A percentile compares a stretch with the other conserved stretches of the same genome.
Evolutionary conservation across 1,140 invertebrate species (phyloP).

Genomic region (Linepithema humile): DNA sequence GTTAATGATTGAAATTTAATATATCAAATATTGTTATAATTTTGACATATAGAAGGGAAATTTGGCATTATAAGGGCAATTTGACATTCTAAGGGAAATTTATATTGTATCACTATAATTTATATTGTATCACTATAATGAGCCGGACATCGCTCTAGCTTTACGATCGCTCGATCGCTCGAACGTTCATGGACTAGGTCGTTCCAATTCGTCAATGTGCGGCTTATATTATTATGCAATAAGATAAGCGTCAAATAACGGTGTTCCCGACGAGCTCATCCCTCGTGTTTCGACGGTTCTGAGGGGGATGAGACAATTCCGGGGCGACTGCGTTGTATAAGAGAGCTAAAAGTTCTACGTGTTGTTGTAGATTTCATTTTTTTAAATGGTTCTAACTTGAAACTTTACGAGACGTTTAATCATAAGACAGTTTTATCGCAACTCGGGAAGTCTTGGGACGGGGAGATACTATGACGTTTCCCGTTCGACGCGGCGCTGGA

Average conservation of each 20-base stretch:
- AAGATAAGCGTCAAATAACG: background rate
- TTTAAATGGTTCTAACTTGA: conserved; percentile 68
- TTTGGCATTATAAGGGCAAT: too few species aligned
- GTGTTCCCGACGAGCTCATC: background rate
- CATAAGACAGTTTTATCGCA: conserved; percentile 64
- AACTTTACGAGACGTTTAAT: conserved; percentile 63
- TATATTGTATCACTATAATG: too few species aligned
- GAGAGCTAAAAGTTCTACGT: conserved; percentile 65
- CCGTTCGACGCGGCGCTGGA: conserved; percentile 26
- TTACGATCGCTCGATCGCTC: conserved; percentile 55
- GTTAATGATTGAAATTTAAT: too few species aligned
- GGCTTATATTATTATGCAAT: conserved; percentile 36
- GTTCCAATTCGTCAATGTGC: conserved; percentile 35
- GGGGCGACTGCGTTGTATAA: conserved; percentile 19
- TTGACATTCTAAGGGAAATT: too few species aligned
- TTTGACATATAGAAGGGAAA: too few species aligned
- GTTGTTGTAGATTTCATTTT: conserved; percentile 70
- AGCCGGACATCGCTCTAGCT: too few species aligned
- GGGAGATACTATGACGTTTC: conserved; percentile 28
- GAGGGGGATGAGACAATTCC: background rate
- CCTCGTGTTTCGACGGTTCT: background rate
- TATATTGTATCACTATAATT: background rate
- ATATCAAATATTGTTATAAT: too few species aligned
- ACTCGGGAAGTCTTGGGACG: conserved; percentile 3
- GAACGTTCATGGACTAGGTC: background rate